Conservation (phyloP, 2,888 invertebrate species). For the Mamestra brassicae region DNA sequence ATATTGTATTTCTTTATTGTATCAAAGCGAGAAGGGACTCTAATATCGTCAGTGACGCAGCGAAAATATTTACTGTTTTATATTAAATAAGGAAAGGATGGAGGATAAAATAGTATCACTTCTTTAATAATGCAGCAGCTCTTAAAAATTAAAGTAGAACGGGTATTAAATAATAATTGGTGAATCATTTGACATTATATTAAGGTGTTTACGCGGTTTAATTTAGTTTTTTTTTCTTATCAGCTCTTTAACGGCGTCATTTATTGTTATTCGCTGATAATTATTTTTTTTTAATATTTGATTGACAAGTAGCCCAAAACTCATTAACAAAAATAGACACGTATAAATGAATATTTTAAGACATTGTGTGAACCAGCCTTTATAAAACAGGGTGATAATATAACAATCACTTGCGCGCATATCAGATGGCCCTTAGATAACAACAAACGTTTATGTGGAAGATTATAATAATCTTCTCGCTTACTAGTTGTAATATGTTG, state of each 20-base stretch:
- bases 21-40: slow-evolving; percentile 23
- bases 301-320: too few species aligned
- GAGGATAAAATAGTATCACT: slow-evolving; percentile 14
- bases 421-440: slow-evolving; percentile 27
- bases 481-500: slow-evolving; percentile 53
- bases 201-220: not conserved
- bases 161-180: slow-evolving; percentile 7
- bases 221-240: not conserved
- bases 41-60: slow-evolving; percentile 38
- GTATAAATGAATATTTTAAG: not conserved
- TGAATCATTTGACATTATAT: slow-evolving; percentile 1
- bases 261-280: not conserved
- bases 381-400: slow-evolving; percentile 14
- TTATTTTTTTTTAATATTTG: too few species aligned
- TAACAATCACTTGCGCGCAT: slow-evolving; percentile 26
- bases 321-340: too few species aligned
- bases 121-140: slow-evolving; percentile 27
- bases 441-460: slow-evolving; percentile 37
- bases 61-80: slow-evolving; percentile 29
- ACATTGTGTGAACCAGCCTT: not conserved
- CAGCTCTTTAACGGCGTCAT: not conserved
- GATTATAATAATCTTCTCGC: slow-evolving; percentile 53
- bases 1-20: slow-evolving; percentile 33
- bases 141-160: not conserved
- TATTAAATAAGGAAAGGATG: slow-evolving; percentile 32